Percentiles rank a stretch among this genome's conserved stretches.
Evolutionary conservation across 2,113 vertebrate species (phyloP).

Genomic region (Pelusios castaneus): DNA sequence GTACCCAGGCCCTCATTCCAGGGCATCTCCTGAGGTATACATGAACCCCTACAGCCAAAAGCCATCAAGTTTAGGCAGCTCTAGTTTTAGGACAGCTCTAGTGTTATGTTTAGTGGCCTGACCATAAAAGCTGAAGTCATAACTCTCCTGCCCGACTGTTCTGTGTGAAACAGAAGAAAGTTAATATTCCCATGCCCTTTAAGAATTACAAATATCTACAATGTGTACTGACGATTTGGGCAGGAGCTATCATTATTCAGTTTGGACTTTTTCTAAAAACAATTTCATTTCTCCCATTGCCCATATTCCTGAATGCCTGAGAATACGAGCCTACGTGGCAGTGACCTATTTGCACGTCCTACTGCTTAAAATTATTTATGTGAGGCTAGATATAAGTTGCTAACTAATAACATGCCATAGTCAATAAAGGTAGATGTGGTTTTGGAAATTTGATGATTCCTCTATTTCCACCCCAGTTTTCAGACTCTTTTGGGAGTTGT

Average conservation of each 20-base stretch:
- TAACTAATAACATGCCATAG: not conserved
- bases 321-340: not conserved
- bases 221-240: not conserved
- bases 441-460: not conserved
- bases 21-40: not conserved
- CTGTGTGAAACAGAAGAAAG: not conserved
- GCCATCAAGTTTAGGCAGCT: not conserved
- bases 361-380: not conserved
- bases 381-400: not conserved
- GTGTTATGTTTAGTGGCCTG: not conserved
- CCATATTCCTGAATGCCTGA: not conserved
- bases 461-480: not conserved
- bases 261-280: not conserved
- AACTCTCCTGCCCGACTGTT: not conserved
- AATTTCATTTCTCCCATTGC: not conserved
- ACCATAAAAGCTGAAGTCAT: not conserved
- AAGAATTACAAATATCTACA: too few species aligned
- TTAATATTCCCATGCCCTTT: too few species aligned
- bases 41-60: not conserved
- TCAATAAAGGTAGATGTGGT: accelerated
- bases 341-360: not conserved
- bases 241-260: not conserved
- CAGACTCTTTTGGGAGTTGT: not conserved
- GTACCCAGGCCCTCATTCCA: not conserved
- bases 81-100: not conserved